Conservation (phyloP, 2,888 invertebrate species). For the Andrena flavipes region DNA sequence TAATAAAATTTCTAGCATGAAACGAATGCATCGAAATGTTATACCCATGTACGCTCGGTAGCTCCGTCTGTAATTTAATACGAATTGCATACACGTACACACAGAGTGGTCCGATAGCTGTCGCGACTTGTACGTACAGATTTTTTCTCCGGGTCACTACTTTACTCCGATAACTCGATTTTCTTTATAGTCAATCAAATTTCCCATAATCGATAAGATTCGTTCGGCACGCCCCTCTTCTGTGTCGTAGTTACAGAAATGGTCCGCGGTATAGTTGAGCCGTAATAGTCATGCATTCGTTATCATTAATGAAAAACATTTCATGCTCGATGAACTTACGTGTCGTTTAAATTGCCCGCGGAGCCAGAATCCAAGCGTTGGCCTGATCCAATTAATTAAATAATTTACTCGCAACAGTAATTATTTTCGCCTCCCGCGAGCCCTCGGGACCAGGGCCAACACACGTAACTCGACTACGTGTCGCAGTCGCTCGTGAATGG, state of each 20-base stretch:
- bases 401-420: slow-evolving; percentile 43
- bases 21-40: slow-evolving; percentile 49
- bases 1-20: not conserved
- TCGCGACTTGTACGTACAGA: slow-evolving; percentile 18
- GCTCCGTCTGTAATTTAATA: slow-evolving; percentile 56
- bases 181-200: not conserved
- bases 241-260: not conserved
- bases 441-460: not conserved
- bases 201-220: not conserved
- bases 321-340: not conserved
- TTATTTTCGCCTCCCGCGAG: slow-evolving; percentile 36
- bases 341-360: not conserved
- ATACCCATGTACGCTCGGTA: slow-evolving; percentile 42
- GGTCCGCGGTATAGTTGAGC: not conserved
- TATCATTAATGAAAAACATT: slow-evolving; percentile 34
- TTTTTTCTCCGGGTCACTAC: slow-evolving; percentile 30
- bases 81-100: slow-evolving; percentile 26
- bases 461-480: slow-evolving; percentile 1
- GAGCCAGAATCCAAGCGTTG: slow-evolving; percentile 4
- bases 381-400: slow-evolving; percentile 46
- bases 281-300: slow-evolving; percentile 16
- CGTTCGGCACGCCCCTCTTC: not conserved
- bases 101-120: not conserved
- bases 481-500: slow-evolving; percentile 17
- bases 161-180: not conserved